Base-by-base conservation (phyloP, 1,140 invertebrate species). In the Magallana angulata region DNA sequence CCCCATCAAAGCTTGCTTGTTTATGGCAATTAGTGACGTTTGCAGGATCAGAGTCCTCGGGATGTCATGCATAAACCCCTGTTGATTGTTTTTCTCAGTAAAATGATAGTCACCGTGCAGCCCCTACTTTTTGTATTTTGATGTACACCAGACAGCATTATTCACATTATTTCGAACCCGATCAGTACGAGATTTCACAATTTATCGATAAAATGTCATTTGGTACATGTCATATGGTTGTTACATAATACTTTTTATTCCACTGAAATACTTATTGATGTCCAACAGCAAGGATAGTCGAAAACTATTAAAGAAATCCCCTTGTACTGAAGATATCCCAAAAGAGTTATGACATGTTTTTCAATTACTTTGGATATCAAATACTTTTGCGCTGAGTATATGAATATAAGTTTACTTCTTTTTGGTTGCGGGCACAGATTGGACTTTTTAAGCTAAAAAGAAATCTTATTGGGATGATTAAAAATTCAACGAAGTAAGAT, bases 131-230 rank as follows among this genome's bases (percentile, higher is more conserved):
- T 76, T 76, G 11, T 76, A 8, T 12, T 76, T 76, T 76, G 68
- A 76, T 76, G 36, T 36, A 76, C 24, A 76, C 68, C 68, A 76
- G 68, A 76, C 68, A 30, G 24, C 18, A 76, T 11, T 11, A 12
- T 18, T 76, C 68, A 30, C 68, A 76, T 76, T 76, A 76, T 76
- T 30, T 24, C 12, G 4, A 24, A 24, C 12, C 12, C 18, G 36
- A 76, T 76, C 68, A 76, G 24, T 18, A 8, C 24, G 24, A 76
- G 24, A 76, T 76, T 76, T 76, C 68, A 76, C 36, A 76, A 9
- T 76, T 30, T 76, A 30, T 76, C 68, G 24, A 76, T 76, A 76
- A 36, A 76, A 68, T 24, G 64, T 24, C 24, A 24, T 24, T 68
- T 68, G 18, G 7, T 30, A 76, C 12, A 30, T 36, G 18, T 76